These are phyloP conservation scores for Drosophila sordidapex DNA, from an alignment of 2,888 invertebrate genomes.

Conservation along the genomic window DNA sequence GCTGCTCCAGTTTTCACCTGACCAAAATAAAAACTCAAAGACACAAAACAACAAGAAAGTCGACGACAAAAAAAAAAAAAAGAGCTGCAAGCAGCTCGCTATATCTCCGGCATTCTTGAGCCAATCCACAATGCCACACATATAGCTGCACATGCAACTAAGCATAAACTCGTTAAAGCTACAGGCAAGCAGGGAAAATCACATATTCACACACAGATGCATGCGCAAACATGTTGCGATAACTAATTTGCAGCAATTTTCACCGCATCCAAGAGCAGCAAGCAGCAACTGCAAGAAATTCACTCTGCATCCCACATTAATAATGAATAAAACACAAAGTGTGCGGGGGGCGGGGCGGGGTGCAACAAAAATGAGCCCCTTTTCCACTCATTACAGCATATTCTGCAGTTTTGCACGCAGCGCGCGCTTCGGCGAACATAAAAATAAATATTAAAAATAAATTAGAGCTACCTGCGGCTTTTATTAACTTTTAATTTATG, in stretches of 20 bases:
- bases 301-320: constrained; percentile 50
- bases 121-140: constrained; percentile 29
- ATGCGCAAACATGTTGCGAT: constrained; percentile 40
- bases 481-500: constrained; percentile 78
- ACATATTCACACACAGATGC: constrained; percentile 28
- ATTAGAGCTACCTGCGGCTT: constrained; percentile 74
- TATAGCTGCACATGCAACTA: constrained; percentile 49
- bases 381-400: neutral
- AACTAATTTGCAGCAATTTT: constrained; percentile 73
- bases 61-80: neutral
- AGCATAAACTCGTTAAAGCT: constrained; percentile 70
- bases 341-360: neutral
- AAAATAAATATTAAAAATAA: constrained; percentile 79
- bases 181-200: constrained; percentile 43
- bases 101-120: constrained; percentile 46
- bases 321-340: constrained; percentile 57
- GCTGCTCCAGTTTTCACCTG: constrained; percentile 66
- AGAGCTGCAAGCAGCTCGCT: constrained; percentile 24
- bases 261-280: constrained; percentile 53
- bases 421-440: constrained; percentile 52
- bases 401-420: constrained; percentile 67
- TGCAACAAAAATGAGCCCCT: constrained; percentile 12
- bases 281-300: constrained; percentile 33
- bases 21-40: constrained; percentile 19
- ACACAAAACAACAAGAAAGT: constrained; percentile 13